These are phyloP conservation scores for Notodromas monacha DNA, from an alignment of 2,888 invertebrate genomes.

Conservation along the genomic window DNA sequence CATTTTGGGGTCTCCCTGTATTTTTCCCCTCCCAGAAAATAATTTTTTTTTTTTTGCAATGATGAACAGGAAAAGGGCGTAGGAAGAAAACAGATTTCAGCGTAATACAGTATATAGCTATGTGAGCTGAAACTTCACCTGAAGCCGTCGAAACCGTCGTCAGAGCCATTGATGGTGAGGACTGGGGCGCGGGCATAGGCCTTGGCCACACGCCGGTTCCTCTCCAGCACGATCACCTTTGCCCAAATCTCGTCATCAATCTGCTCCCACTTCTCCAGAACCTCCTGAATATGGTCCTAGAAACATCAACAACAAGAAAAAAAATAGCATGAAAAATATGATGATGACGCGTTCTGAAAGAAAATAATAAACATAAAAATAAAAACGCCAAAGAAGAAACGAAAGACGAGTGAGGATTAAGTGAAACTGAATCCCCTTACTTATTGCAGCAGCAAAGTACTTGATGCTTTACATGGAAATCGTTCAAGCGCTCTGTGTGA, in stretches of 20 bases:
- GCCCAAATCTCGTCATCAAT: constrained; percentile 98
- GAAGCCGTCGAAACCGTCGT: constrained; percentile 85
- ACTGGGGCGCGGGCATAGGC: constrained; percentile 85
- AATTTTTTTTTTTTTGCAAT: not conserved
- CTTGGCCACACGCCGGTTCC: constrained; percentile 77
- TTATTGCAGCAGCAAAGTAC: no score
- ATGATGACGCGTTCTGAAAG: no score
- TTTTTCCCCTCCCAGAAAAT: no score
- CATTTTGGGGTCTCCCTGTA: no score
- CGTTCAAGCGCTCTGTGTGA: no score
- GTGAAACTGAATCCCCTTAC: no score
- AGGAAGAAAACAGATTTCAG: constrained; percentile 6
- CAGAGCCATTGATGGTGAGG: constrained; percentile 75
- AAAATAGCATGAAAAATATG: no score
- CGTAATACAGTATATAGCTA: not conserved
- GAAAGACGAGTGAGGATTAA: no score
- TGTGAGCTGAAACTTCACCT: constrained; percentile 35
- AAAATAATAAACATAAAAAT: no score
- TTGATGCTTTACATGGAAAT: no score
- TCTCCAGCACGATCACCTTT: constrained; percentile 85
- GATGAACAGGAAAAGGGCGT: not conserved
- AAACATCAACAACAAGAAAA: no score
- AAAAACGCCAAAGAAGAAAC: no score
- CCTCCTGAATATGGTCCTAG: constrained; percentile 88
- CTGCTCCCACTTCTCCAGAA: constrained; percentile 78